These are phyloP conservation scores for Haliclona indistincta DNA, from an alignment of 37 sponge, comb jelly and placozoan species.

Conservation along the genomic window DNA sequence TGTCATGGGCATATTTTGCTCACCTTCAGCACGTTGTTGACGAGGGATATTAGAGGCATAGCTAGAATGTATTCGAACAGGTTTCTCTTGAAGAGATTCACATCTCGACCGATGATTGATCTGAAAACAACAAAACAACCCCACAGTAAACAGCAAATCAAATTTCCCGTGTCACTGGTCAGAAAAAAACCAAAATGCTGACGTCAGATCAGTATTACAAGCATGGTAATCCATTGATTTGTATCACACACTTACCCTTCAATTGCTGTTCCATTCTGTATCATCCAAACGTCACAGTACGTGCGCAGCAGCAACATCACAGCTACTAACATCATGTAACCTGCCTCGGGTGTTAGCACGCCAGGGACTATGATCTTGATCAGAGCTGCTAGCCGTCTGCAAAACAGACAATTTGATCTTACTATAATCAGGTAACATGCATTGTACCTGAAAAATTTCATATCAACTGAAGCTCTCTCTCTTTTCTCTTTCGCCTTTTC, in stretches of 20 bases:
- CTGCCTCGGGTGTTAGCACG: slow-evolving; percentile 68
- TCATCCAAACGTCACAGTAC: slow-evolving; percentile 95
- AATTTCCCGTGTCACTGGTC: too few relatives aligned
- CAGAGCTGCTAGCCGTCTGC: slow-evolving; percentile 41
- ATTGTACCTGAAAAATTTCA: too few relatives aligned
- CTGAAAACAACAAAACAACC: slow-evolving; percentile 32
- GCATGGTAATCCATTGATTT: too few relatives aligned
- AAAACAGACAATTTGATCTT: too few relatives aligned
- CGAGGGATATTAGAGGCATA: slow-evolving; percentile 83
- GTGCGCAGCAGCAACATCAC: slow-evolving; percentile 81
- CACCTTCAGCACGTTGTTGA: neutral
- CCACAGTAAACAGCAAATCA: too few relatives aligned
- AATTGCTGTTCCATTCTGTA: slow-evolving; percentile 89
- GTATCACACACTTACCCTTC: slow-evolving; percentile 87
- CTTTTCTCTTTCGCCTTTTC: too few relatives aligned
- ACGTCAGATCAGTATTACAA: too few relatives aligned
- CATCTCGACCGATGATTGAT: slow-evolving; percentile 82
- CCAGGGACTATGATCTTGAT: slow-evolving; percentile 76
- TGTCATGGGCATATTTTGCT: too few relatives aligned
- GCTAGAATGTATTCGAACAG: slow-evolving; percentile 73
- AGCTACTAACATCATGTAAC: slow-evolving; percentile 80
- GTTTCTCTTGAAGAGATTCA: slow-evolving; percentile 42
- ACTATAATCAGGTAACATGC: too few relatives aligned
- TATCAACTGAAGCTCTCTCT: too few relatives aligned
- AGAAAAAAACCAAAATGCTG: too few relatives aligned